These are phyloP conservation scores for Drosophila bipectinata DNA, from an alignment of 1,140 invertebrate genomes.

Conservation along the genomic window DNA sequence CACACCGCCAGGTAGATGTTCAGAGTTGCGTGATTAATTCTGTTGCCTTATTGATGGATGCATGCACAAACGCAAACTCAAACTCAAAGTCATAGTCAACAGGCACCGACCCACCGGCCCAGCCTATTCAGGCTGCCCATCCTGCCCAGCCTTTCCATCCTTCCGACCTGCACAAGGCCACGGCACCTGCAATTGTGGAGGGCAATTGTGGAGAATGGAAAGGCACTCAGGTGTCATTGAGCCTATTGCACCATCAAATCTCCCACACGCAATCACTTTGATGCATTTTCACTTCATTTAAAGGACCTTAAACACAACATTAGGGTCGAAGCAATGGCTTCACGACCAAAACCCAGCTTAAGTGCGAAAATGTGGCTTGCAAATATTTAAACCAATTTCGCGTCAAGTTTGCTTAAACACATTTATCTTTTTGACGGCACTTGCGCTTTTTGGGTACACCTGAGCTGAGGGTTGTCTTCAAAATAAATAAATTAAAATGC, in stretches of 20 bases:
- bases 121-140: too few species aligned
- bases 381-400: slow-evolving; percentile 53
- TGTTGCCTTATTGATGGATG: slow-evolving; percentile 60
- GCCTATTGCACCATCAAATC: slow-evolving; percentile 23
- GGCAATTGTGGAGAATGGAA: not conserved
- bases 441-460: slow-evolving; percentile 37
- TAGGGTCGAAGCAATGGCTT: not conserved
- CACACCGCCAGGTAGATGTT: slow-evolving; percentile 19
- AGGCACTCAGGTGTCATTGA: slow-evolving; percentile 30
- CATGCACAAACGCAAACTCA: slow-evolving; percentile 34
- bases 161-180: not conserved
- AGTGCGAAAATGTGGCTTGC: slow-evolving; percentile 26
- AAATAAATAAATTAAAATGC: slow-evolving; percentile 62
- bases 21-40: slow-evolving; percentile 72
- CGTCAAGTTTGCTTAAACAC: slow-evolving; percentile 18
- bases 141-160: not conserved
- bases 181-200: slow-evolving; percentile 7
- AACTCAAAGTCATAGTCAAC: slow-evolving; percentile 3
- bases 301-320: slow-evolving; percentile 20
- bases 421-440: slow-evolving; percentile 28
- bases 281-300: slow-evolving; percentile 29
- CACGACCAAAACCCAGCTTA: slow-evolving; percentile 2
- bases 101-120: too few species aligned
- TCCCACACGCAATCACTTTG: slow-evolving; percentile 13
- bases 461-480: slow-evolving; percentile 20